Evolutionary conservation across 2,888 invertebrate species (phyloP), one percentile per base, ranked within the genome.

Genomic region (Nipponacmea schrenckii): DNA sequence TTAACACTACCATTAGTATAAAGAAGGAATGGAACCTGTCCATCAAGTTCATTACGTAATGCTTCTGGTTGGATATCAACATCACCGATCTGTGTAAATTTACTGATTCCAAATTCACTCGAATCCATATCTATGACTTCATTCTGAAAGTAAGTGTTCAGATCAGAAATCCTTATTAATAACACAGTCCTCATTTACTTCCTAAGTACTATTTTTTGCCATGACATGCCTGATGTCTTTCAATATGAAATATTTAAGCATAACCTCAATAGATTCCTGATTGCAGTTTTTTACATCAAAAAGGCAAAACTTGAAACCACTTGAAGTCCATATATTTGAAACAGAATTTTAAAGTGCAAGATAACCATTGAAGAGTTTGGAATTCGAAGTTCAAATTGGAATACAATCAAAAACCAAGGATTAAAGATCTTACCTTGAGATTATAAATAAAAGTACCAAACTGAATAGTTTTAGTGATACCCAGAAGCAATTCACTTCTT

Each of bases 401-500:
- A n/a, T n/a, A n/a, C n/a, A n/a, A n/a, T n/a, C n/a, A n/a, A n/a
- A n/a, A n/a, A n/a, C n/a, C n/a, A n/a, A n/a, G n/a, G 10, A 44
- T n/a, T 14, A 10, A 5, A 70, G 45, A 17, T 67, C 71, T 69
- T 77, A 85, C 86, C 79, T 79, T 79, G 12, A 87, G 76, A 62
- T 84, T 82, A 7, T 83, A 73, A 17, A 88, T 85, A 46, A 83
- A 74, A 45, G 94, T 93, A 0, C 96, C 97, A 87, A 96, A 97
- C 87, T 95, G 94, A 0, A 96, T 95, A 77, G 94, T 95, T 0
- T 97, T 96, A 17, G 97, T 96, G 1, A 98, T 94, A 0, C 97
- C 97, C 0, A 97, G 96, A 0, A 97, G 97, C 86, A 97, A 96
- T 74, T 96, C 92, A 78, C 83, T 79, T 74, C 93, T 93, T 3